These are phyloP conservation scores for Bombyx huttoni DNA, from an alignment of 2,888 invertebrate genomes.

Conservation along the genomic window DNA sequence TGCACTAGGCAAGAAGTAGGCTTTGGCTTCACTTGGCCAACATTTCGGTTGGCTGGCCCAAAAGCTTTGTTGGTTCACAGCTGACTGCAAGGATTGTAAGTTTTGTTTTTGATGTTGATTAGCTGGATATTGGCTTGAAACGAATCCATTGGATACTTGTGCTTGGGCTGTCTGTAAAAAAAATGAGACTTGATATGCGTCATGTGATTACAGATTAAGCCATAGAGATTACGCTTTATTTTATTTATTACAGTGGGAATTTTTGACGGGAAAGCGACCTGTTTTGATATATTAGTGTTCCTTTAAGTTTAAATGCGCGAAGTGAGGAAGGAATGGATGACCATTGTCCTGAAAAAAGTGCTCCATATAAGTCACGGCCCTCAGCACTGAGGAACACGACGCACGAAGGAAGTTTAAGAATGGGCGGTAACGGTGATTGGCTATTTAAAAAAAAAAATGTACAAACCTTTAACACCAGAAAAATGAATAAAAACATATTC, in stretches of 20 bases:
- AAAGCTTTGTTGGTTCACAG: neutral
- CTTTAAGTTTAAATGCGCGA: too few species aligned
- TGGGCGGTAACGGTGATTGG: too few species aligned
- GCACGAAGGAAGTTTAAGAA: too few species aligned
- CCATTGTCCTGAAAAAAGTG: too few species aligned
- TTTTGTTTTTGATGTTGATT: neutral
- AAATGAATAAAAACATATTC: neutral
- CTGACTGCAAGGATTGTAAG: neutral
- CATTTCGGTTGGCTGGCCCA: conserved; percentile 12
- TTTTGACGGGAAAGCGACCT: too few species aligned
- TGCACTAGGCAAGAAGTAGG: conserved; percentile 19
- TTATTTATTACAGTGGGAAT: too few species aligned
- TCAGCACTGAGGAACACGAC: too few species aligned
- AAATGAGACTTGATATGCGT: neutral
- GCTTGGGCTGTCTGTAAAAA: conserved; percentile 8
- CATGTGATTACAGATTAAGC: neutral
- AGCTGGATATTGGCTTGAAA: neutral
- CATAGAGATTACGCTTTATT: neutral
- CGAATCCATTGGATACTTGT: neutral
- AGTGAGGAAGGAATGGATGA: too few species aligned
- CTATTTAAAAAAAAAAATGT: neutral
- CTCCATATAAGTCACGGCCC: too few species aligned
- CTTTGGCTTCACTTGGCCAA: conserved; percentile 17
- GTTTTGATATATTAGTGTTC: too few species aligned
- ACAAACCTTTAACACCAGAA: neutral